These are phyloP conservation scores for Tipula confusa DNA, from an alignment of 2,888 invertebrate species.

Conservation along the genomic window DNA sequence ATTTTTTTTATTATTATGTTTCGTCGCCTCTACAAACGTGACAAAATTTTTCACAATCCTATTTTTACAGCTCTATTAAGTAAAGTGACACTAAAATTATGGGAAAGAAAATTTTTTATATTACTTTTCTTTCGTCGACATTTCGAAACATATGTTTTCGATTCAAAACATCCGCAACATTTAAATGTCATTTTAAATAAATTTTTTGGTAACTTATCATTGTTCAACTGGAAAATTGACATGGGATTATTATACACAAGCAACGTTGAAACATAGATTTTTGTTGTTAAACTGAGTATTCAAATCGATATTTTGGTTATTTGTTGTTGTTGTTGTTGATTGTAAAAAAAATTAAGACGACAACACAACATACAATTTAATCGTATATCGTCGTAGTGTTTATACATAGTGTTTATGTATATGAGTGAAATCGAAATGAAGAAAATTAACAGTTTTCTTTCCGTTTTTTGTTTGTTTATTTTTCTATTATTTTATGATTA, in stretches of 20 bases:
- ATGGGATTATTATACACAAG: neutral
- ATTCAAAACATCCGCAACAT: neutral
- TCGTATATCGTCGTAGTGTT: neutral
- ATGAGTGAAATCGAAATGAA: neutral
- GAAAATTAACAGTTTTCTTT: neutral
- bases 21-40: neutral
- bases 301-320: neutral
- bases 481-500: neutral
- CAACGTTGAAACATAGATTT: neutral
- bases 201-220: neutral
- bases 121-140: too few relatives aligned
- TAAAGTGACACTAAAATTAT: neutral
- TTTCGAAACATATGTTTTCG: slow-evolving; percentile 3
- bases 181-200: neutral
- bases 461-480: neutral
- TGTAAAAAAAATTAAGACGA: neutral
- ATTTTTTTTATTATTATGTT: neutral
- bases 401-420: neutral
- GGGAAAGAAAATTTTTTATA: neutral
- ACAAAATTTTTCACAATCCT: neutral
- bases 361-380: neutral
- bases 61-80: neutral
- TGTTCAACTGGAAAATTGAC: neutral
- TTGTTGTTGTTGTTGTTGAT: neutral
- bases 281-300: neutral